A percentile compares a stretch with the other conserved stretches of the same genome.
phyloP scores from a whole-genome alignment of 2,113 vertebrate species.

The Strix uralensis region DNA sequence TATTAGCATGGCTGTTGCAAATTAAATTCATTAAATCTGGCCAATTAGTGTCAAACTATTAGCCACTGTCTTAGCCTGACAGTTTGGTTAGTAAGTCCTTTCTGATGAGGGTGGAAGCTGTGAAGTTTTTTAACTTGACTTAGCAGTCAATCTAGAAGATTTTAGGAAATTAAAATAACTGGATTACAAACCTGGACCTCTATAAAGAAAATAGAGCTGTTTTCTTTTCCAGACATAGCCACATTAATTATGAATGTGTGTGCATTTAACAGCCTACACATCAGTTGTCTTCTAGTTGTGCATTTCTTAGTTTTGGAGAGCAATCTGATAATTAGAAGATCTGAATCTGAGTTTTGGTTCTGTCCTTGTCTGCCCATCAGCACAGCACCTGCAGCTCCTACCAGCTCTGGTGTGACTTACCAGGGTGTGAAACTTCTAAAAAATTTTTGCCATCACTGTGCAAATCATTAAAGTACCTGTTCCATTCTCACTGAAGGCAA shows the following conservation, averaged over 20 bases:
- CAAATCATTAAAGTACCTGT: background rate
- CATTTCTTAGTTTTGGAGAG: background rate
- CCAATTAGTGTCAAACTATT: background rate
- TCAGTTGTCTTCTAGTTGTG: background rate
- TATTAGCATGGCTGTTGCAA: background rate
- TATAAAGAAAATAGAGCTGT: background rate
- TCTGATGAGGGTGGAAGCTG: background rate
- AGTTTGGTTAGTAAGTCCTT: background rate
- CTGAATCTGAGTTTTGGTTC: conserved; percentile 12
- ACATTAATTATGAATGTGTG: background rate
- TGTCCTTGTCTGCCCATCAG: background rate
- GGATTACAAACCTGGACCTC: background rate
- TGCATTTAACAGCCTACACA: background rate
- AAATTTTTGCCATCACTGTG: background rate
- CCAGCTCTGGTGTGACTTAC: background rate
- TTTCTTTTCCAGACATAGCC: background rate
- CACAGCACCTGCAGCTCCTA: background rate
- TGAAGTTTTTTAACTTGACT: background rate
- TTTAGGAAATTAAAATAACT: background rate
- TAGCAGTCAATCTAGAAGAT: background rate
- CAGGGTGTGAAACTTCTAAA: background rate
- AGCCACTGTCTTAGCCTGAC: background rate
- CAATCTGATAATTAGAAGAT: background rate
- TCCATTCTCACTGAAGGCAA: background rate
- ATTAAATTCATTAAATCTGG: background rate